phyloP scores from a whole-genome alignment of 2,113 vertebrate genomes.

The Accipiter virgatus region DNA sequence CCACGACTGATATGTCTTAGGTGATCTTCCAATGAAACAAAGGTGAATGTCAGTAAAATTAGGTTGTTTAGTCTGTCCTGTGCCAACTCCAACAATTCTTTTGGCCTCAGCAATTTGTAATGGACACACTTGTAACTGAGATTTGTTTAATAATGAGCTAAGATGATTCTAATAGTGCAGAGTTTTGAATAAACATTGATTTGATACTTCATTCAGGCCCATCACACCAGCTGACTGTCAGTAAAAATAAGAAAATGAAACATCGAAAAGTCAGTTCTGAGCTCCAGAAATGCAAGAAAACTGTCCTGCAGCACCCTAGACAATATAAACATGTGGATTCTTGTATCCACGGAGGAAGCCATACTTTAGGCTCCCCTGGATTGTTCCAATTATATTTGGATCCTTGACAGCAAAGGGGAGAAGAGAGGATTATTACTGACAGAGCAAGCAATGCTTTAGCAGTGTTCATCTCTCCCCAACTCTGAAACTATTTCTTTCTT shows the following conservation, averaged over 20 bases:
- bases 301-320: background rate
- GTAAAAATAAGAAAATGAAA: background rate
- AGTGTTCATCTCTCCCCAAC: background rate
- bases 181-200: background rate
- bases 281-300: background rate
- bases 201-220: background rate
- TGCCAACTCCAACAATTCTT: background rate
- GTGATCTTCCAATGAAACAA: background rate
- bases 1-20: fast-evolving
- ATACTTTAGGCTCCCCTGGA: background rate
- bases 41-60: background rate
- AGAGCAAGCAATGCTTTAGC: background rate
- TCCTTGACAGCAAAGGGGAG: background rate
- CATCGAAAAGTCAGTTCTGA: background rate
- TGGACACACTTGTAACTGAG: background rate
- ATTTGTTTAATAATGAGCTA: background rate
- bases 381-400: background rate
- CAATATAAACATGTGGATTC: fast-evolving
- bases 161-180: background rate
- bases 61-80: background rate
- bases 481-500: background rate
- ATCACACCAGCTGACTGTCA: fast-evolving
- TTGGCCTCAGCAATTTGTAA: background rate
- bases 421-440: background rate
- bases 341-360: background rate